Percentiles rank a stretch among this genome's conserved stretches.
phyloP scores from a whole-genome alignment of 2,113 vertebrate genomes.

The Seriola rivoliana region DNA sequence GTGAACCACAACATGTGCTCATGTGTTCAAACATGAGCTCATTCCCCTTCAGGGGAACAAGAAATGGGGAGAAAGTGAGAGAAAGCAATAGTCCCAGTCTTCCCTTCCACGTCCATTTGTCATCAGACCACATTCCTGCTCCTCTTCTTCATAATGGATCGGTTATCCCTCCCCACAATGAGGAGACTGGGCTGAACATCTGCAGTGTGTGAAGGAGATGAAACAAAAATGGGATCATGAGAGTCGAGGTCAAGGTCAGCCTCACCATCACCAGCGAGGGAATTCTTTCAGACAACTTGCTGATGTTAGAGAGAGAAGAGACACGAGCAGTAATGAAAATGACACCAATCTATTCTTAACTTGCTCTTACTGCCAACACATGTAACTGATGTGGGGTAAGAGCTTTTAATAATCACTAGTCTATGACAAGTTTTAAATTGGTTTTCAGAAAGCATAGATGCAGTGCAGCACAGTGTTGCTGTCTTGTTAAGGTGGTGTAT shows the following conservation, averaged over 20 bases:
- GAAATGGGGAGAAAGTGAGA: conserved; percentile 30
- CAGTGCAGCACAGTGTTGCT: background rate
- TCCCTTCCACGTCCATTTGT: conserved; percentile 56
- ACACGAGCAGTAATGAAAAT: background rate
- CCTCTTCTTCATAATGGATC: conserved; percentile 64
- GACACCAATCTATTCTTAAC: conserved; percentile 8
- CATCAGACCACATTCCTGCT: conserved; percentile 62
- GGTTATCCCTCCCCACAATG: conserved; percentile 56
- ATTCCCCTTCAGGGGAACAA: conserved; percentile 45
- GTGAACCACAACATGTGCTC: conserved; percentile 49
- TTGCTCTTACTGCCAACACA: background rate
- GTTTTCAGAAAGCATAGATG: background rate
- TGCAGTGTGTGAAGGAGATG: conserved; percentile 30
- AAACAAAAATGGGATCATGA: conserved; percentile 50
- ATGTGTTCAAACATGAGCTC: conserved; percentile 55
- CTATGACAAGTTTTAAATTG: background rate
- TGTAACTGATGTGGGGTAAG: background rate
- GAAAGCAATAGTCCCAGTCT: conserved; percentile 37
- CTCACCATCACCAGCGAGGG: conserved; percentile 6
- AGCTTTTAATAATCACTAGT: background rate
- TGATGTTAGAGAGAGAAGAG: conserved; percentile 21
- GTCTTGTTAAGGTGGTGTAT: too few species aligned
- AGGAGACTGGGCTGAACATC: conserved; percentile 10
- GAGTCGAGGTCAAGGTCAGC: conserved; percentile 46
- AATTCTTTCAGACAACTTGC: conserved; percentile 29